Evolutionary conservation across 2,797 vertebrate species (phyloP), one percentile per base, ranked within the genome.

Genomic region (Dermochelys coriacea): DNA sequence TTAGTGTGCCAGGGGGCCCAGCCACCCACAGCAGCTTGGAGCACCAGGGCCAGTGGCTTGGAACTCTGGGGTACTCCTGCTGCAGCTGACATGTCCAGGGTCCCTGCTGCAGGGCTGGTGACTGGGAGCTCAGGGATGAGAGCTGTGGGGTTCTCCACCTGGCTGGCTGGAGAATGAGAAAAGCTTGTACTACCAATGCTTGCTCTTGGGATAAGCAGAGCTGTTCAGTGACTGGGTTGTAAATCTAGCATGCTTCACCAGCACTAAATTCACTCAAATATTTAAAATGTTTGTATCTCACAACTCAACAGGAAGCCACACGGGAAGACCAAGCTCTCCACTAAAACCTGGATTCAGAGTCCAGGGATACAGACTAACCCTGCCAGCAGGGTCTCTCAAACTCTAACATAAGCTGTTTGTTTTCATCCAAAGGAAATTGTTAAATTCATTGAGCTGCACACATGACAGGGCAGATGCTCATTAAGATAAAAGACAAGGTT

Each of bases 401-500:
- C 64, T 6, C 85, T 89, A 59, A 95, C 71, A 96, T 93, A 96
- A 64, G 64, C 3, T 37, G 95, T 92, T 88, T 88, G 80, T 85
- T 94, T 94, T 94, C 89, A 88, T 14, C 12, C 82, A 95, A 94
- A 71, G 57, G 94, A 94, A 95, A 96, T 96, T 84, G 84, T 78
- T 95, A 91, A 96, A 83, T 91, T 93, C 85, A 94, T 82, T 87
- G 95, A 96, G 81, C 86, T 45, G 61, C 83, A 95, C 93, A 95
- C 87, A 49, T 90, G 96, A 90, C 78, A 78, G 90, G 93, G 86
- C 19, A 97, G 92, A 91, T 81, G 84, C 52, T 96, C 91, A 93
- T 94, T 95, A 96, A 94, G 79, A 96, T 90, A 71, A 95, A 96
- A 97, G 94, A 89, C 75, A 95, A 97, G 96, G 93, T 82, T 37